A percentile compares a stretch with the other conserved stretches of the same genome.
phyloP scores from a whole-genome alignment of 2,888 invertebrate genomes.

The Aquatica leii region DNA sequence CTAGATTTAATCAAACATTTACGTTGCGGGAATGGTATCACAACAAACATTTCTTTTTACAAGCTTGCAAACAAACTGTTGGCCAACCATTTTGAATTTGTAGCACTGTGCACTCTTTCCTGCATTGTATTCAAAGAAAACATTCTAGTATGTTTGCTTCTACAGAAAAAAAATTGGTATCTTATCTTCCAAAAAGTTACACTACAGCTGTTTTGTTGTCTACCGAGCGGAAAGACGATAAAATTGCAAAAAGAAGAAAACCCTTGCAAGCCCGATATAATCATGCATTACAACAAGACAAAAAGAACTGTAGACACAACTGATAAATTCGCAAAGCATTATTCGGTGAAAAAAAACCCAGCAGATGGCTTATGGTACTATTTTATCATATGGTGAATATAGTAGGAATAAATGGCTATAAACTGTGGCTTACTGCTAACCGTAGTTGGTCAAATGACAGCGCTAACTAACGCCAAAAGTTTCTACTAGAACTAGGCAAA shows the following conservation, averaged over 20 bases:
- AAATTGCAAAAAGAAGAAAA: constrained; percentile 27
- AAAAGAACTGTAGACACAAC: constrained; percentile 40
- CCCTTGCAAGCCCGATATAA: constrained; percentile 38
- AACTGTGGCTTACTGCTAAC: background rate
- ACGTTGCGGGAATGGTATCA: too few relatives aligned
- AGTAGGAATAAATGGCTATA: constrained; percentile 32
- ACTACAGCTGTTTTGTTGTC: constrained; percentile 24
- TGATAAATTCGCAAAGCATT: constrained; percentile 39
- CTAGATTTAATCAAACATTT: background rate
- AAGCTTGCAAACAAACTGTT: background rate
- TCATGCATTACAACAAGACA: constrained; percentile 41
- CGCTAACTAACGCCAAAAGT: too few relatives aligned
- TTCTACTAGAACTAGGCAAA: too few relatives aligned
- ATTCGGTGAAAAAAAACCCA: constrained; percentile 34
- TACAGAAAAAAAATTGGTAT: constrained; percentile 31
- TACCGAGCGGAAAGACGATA: constrained; percentile 29
- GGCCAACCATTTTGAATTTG: background rate
- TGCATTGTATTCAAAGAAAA: background rate
- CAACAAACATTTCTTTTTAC: background rate
- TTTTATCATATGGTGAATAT: constrained; percentile 39
- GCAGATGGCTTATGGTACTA: constrained; percentile 42
- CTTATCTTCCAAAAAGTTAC: constrained; percentile 31
- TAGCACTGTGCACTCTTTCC: background rate
- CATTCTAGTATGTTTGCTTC: constrained; percentile 29
- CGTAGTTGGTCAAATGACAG: too few relatives aligned